A percentile compares a stretch with the other conserved stretches of the same genome.
These are phyloP conservation scores for Oostethus manadensis DNA, from an alignment of 2,113 vertebrate genomes.

Conservation along the genomic window DNA sequence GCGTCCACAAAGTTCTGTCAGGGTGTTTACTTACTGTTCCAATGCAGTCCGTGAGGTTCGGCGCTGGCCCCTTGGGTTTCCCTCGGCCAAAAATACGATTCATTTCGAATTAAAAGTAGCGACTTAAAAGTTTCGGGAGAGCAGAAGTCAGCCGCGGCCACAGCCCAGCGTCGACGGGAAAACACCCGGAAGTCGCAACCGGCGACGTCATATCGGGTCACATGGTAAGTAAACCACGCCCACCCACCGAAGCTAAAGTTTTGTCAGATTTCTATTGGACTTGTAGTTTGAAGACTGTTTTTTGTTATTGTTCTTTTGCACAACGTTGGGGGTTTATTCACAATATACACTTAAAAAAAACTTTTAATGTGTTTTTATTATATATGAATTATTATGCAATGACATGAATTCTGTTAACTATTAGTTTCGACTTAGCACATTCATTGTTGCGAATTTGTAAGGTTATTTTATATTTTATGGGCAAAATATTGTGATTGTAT, in stretches of 20 bases:
- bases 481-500: too few relatives aligned
- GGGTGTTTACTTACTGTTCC: constrained; percentile 76
- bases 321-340: too few relatives aligned
- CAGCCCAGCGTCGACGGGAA: neutral
- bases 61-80: constrained; percentile 85
- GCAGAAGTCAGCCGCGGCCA: neutral
- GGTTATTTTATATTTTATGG: too few relatives aligned
- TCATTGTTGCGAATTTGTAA: too few relatives aligned
- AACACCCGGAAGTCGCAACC: constrained; percentile 54
- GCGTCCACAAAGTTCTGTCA: constrained; percentile 7
- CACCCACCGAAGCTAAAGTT: neutral
- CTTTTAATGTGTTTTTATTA: too few relatives aligned
- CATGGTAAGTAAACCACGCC: constrained; percentile 20
- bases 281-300: too few relatives aligned
- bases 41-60: constrained; percentile 95
- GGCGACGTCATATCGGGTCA: constrained; percentile 48
- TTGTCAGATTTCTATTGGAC: too few relatives aligned
- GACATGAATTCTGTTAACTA: too few relatives aligned
- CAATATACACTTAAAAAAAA: too few relatives aligned
- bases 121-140: neutral
- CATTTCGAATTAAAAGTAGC: constrained; percentile 65
- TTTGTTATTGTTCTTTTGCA: too few relatives aligned
- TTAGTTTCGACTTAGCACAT: too few relatives aligned
- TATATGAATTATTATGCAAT: too few relatives aligned
- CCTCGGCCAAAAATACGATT: constrained; percentile 90